Conservation (phyloP, 2,113 vertebrate species). For the Redunca redunca region DNA sequence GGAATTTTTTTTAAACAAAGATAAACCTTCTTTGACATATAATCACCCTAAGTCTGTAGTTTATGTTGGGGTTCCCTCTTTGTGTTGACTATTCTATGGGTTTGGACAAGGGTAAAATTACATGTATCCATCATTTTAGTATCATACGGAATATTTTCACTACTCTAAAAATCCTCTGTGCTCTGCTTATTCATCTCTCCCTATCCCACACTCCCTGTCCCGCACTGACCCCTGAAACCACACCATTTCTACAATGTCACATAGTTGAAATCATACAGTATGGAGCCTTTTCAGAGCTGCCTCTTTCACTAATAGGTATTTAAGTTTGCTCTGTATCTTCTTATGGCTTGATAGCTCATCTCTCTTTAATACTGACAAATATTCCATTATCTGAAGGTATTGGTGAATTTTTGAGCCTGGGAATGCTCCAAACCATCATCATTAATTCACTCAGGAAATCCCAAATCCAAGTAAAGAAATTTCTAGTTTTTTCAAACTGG, state of each 20-base stretch:
- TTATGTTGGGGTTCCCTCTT: background rate
- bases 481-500: background rate
- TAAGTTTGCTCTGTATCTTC: background rate
- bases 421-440: background rate
- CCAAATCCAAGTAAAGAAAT: background rate
- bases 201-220: background rate
- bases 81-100: background rate
- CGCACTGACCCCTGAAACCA: rapidly evolving
- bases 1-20: background rate
- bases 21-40: background rate
- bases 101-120: background rate
- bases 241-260: background rate
- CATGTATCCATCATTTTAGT: background rate
- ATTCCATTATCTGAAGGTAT: background rate
- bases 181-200: background rate
- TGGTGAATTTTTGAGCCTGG: background rate
- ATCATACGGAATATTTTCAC: background rate
- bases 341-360: background rate
- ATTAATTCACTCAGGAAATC: background rate
- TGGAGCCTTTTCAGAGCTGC: background rate
- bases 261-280: background rate
- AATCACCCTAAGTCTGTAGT: background rate
- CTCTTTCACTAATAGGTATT: background rate
- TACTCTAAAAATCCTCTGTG: background rate
- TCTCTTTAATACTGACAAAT: background rate